Evolutionary conservation across 2,888 invertebrate genomes (phyloP), one percentile per base, ranked within the genome.

Genomic region (Acronicta alni): DNA sequence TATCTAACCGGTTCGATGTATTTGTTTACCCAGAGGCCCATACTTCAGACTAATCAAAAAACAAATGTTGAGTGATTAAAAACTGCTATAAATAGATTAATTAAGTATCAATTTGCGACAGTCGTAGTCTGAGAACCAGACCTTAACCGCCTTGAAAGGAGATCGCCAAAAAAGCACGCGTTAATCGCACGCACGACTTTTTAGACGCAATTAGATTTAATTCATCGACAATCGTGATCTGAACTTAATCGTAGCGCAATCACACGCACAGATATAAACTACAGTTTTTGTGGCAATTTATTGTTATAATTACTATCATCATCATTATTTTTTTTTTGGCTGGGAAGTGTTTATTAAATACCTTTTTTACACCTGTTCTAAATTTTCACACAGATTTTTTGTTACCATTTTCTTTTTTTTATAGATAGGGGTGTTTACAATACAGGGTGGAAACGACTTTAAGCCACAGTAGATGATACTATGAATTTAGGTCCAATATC

Each of bases 161-260:
- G 71, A 65, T 77, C 67, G 53, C 85, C 88, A 85, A 87, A 88
- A 79, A 69, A 66, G 75, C 52, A n/a, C 42, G 39, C 45, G 61
- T 59, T 77, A 77, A 80, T 75, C 67, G 76, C 59, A 69, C 69
- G 60, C 72, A 77, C 76, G 78, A 80, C 80, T 79, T 76, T 79
- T 75, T 76, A 72, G 78, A 56, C 73, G 79, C 87, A 89, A 89
- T 89, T 86, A 88, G 78, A 79, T 80, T 79, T 81, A 82, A 90
- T 89, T 86, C 86, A 83, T 69, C 75, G 67, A 61, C 56, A 54
- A 53, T 76, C 81, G 81, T 82, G 82, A 79, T 75, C 61, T 42
- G 58, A 66, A 67, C 61, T 68, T 72, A 70, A 77, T 69, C 63
- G 69, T 58, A 60, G 60, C 53, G 67, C 59, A 72, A 74, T 71